Conservation (phyloP, 1,140 invertebrate genomes). For the Potamilus streckersoni region DNA sequence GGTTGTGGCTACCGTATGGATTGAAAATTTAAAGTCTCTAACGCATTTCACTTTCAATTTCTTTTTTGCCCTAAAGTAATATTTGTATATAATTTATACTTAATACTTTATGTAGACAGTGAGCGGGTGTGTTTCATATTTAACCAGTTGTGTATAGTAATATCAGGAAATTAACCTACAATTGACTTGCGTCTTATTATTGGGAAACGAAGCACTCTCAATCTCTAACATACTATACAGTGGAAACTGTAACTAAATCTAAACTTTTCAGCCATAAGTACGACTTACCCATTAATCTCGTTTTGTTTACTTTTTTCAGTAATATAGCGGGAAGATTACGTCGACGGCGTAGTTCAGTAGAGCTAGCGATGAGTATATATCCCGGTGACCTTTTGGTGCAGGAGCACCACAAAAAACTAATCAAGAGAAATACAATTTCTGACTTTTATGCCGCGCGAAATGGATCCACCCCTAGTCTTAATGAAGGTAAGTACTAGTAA, state of each 20-base stretch:
- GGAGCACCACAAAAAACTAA: conserved; percentile 59
- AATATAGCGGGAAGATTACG: conserved; percentile 57
- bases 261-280: background rate
- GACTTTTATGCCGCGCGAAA: conserved; percentile 59
- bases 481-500: conserved; percentile 26
- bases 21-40: too few relatives aligned
- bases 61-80: too few relatives aligned
- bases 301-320: conserved; percentile 31
- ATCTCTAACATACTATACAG: too few relatives aligned
- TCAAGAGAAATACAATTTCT: conserved; percentile 64
- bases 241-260: background rate
- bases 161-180: too few relatives aligned
- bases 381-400: conserved; percentile 63
- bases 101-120: too few relatives aligned
- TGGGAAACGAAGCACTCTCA: too few relatives aligned
- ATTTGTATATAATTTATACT: too few relatives aligned
- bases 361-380: conserved; percentile 61
- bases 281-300: background rate
- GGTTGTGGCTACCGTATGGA: too few relatives aligned
- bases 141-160: too few relatives aligned
- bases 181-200: too few relatives aligned
- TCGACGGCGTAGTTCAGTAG: conserved; percentile 61
- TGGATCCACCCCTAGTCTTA: conserved; percentile 25
- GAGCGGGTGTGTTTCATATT: too few relatives aligned
- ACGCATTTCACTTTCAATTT: too few relatives aligned